Evolutionary conservation across 2,888 invertebrate genomes (phyloP).

Genomic region (Arrhopalites spinosus): DNA sequence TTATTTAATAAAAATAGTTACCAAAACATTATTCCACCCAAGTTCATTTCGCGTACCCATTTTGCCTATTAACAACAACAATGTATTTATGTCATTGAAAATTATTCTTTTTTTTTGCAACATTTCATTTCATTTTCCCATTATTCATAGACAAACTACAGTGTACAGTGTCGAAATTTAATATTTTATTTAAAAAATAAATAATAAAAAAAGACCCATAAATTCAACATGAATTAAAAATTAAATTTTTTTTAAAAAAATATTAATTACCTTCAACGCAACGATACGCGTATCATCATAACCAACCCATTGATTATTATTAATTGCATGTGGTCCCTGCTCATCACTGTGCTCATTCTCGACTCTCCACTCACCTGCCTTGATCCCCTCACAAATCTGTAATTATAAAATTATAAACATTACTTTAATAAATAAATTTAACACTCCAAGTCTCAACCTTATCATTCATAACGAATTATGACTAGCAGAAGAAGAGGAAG

Average conservation of each 20-base stretch:
- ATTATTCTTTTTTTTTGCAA: neutral
- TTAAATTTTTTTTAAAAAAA: no score
- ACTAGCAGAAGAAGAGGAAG: neutral
- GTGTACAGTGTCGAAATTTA: no score
- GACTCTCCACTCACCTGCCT: constrained; percentile 79
- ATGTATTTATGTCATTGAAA: constrained; percentile 26
- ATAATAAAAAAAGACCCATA: neutral
- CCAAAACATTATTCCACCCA: constrained; percentile 93
- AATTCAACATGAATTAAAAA: neutral
- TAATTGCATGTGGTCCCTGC: constrained; percentile 88
- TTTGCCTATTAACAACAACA: constrained; percentile 64
- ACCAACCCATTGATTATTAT: constrained; percentile 90
- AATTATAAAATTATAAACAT: neutral
- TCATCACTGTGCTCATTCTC: constrained; percentile 78
- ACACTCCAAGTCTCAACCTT: no score
- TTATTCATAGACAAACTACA: no score
- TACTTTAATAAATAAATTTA: no score
- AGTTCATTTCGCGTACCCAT: constrained; percentile 79
- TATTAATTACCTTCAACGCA: constrained; percentile 73
- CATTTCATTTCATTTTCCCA: no score
- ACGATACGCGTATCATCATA: constrained; percentile 87
- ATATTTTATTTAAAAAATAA: no score
- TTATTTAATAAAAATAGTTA: no score
- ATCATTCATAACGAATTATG: no score
- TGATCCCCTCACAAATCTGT: constrained; percentile 83